phyloP scores from a whole-genome alignment of 2,888 invertebrate genomes.

The Drosophila paramelanica region DNA sequence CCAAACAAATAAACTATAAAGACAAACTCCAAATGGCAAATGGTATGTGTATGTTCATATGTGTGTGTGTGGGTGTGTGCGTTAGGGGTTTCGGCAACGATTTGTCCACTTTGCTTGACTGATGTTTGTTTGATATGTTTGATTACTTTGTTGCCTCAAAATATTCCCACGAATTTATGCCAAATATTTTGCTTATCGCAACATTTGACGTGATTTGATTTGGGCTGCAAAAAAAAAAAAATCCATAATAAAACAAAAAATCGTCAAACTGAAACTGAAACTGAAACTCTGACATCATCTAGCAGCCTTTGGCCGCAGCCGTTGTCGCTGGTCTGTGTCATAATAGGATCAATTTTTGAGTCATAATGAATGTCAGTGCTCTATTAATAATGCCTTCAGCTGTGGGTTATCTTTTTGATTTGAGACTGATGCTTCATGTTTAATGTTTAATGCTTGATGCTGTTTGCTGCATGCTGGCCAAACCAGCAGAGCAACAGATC shows the following conservation, averaged over 20 bases:
- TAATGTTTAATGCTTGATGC: slow-evolving; percentile 27
- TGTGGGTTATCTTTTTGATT: slow-evolving; percentile 72
- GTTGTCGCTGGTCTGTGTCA: slow-evolving; percentile 32
- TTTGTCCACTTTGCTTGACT: slow-evolving; percentile 75
- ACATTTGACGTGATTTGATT: slow-evolving; percentile 74
- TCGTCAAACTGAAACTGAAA: slow-evolving; percentile 31
- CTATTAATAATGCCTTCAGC: slow-evolving; percentile 70
- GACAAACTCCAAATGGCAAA: slow-evolving; percentile 36
- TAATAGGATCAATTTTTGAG: slow-evolving; percentile 78
- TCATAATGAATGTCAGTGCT: slow-evolving; percentile 65
- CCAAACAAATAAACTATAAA: slow-evolving; percentile 65
- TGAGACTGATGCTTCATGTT: slow-evolving; percentile 50
- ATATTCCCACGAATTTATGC: slow-evolving; percentile 69
- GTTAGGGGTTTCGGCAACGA: slow-evolving; percentile 40
- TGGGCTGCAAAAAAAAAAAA: slow-evolving; percentile 35
- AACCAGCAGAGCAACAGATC: neutral
- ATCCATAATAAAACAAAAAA: neutral
- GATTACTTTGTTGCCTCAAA: slow-evolving; percentile 68
- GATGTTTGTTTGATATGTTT: slow-evolving; percentile 78
- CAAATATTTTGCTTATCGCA: slow-evolving; percentile 68
- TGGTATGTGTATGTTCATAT: slow-evolving; percentile 7
- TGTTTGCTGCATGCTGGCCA: slow-evolving; percentile 27
- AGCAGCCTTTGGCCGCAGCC: slow-evolving; percentile 16
- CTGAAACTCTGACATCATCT: slow-evolving; percentile 78
- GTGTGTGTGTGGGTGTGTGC: neutral